phyloP scores from a whole-genome alignment of 2,113 vertebrate genomes.

The Microcebus jonahi region DNA sequence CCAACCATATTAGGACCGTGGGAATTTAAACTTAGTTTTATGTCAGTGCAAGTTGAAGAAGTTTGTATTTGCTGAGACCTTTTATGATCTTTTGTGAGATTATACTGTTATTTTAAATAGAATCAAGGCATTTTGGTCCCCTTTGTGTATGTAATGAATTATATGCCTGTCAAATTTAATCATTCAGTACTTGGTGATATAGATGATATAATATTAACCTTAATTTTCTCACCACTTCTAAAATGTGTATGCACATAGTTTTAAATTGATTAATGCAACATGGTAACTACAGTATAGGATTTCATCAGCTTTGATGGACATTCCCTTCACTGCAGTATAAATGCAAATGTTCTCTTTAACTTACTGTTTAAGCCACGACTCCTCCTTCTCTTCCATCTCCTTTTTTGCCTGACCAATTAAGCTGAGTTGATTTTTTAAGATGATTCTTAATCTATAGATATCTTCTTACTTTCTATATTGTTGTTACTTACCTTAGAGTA shows the following conservation, averaged over 20 bases:
- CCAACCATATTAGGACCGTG: neutral
- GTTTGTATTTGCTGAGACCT: conserved; percentile 49
- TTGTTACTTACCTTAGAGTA: neutral
- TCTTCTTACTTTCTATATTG: conserved; percentile 3
- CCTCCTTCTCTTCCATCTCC: neutral
- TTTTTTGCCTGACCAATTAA: neutral
- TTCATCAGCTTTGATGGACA: conserved; percentile 1
- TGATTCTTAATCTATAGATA: conserved; percentile 16
- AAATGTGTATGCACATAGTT: neutral
- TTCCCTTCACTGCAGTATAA: neutral
- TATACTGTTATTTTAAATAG: conserved; percentile 43
- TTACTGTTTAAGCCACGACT: neutral
- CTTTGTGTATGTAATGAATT: conserved; percentile 34
- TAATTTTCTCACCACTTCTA: neutral
- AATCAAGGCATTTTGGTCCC: conserved; percentile 44
- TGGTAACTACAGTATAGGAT: neutral
- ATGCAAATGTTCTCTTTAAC: conserved; percentile 9
- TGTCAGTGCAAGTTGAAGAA: neutral
- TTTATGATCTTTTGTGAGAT: conserved; percentile 14
- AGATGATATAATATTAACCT: conserved; percentile 12
- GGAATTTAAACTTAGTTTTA: conserved; percentile 23
- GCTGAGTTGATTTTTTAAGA: neutral
- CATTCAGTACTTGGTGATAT: neutral
- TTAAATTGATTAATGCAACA: neutral
- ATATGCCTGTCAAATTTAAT: conserved; percentile 12